Base-by-base conservation (phyloP, 2,797 vertebrate genomes). In the Limnodromus scolopaceus region DNA sequence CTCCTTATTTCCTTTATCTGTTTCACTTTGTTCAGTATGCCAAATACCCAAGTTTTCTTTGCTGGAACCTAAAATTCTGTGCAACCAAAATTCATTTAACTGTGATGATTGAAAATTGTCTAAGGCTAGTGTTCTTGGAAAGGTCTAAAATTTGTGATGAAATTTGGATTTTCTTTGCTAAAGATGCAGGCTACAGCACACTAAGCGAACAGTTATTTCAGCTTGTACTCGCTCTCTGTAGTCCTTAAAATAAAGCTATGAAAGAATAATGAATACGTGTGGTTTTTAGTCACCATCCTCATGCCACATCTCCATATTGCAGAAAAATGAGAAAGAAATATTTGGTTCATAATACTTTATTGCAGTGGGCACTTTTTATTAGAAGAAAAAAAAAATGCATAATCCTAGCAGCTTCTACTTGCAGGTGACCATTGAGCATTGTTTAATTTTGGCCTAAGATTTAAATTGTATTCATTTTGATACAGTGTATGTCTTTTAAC, bases 351-450 rank as follows among this genome's bases (percentile, higher is more conserved):
- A 92, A 93, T 92, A 96, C 80, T 98, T 99, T 99, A 98, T 99
- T 99, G 99, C 98, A 98, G 96, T 98, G 97, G 98, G 98, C 98
- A 99, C 97, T 99, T 99, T 98, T 98, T 94, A 98, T 97, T 98
- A 98, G 97, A 98, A 99, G 98, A 98, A 97, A 71, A 77, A 71
- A 77, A 75, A 99, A 98, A 98, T 96, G 98, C 98, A 98, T 99
- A 98, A 98, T 98, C 97, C 98, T 98, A 98, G 98, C 98, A 99
- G 99, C 98, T 98, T 99, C 98, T 98, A 99, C 98, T 99, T 99
- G 99, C 98, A 98, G 98, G 98, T 98, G 97, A 98, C 98, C 97
- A 97, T 97, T 99, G 98, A 98, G 98, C 98, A 98, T 98, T 98
- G 98, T 98, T 98, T 98, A 84, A 49, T 96, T 98, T 98, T 98